Conservation (phyloP, 2,888 invertebrate species). For the Brenthis daphne region DNA sequence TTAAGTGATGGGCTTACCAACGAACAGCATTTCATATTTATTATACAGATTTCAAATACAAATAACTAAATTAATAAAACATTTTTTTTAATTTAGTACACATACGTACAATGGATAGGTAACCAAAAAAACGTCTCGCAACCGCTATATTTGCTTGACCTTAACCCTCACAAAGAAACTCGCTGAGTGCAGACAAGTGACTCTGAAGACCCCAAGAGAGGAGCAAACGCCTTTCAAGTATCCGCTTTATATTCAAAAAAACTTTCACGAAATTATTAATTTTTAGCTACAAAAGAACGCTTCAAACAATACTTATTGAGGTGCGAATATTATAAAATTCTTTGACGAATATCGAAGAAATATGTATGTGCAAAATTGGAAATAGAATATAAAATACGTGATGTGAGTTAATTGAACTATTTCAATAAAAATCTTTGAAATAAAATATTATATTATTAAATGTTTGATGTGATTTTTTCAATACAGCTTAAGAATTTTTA, state of each 20-base stretch:
- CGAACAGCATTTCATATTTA: too few relatives aligned
- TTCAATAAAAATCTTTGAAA: background rate
- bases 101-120: background rate
- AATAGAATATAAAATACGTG: background rate
- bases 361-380: slow-evolving; percentile 10
- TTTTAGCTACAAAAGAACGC: slow-evolving; percentile 24
- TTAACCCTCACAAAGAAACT: slow-evolving; percentile 25
- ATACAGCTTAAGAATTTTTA: too few relatives aligned
- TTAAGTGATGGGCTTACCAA: too few relatives aligned
- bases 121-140: slow-evolving; percentile 1
- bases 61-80: too few relatives aligned
- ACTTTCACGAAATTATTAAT: slow-evolving; percentile 31
- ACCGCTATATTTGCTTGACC: slow-evolving; percentile 23
- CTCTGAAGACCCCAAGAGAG: slow-evolving; percentile 29
- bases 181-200: slow-evolving; percentile 24
- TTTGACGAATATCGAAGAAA: slow-evolving; percentile 7
- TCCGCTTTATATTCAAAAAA: slow-evolving; percentile 28
- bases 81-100: too few relatives aligned
- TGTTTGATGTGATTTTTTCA: too few relatives aligned
- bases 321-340: slow-evolving; percentile 11
- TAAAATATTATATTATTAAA: too few relatives aligned
- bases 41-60: too few relatives aligned
- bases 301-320: slow-evolving; percentile 25
- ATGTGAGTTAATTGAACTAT: background rate
- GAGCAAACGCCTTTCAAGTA: slow-evolving; percentile 35